Base-by-base conservation (phyloP, 2,113 vertebrate genomes). In the Mesocricetus auratus region DNA sequence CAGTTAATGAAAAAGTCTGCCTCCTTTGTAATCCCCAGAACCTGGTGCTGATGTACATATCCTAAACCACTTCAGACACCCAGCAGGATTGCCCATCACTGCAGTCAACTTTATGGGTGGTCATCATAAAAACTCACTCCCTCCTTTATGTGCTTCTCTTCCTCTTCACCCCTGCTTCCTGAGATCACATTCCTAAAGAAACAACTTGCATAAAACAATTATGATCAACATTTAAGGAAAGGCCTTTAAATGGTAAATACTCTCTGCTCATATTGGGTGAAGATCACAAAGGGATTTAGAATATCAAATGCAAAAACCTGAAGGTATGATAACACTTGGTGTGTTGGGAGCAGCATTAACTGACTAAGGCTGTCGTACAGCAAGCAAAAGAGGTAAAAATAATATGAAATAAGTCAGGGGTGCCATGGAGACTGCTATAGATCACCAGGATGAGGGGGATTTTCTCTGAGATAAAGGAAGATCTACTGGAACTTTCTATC, bases 121-220 rank as follows among this genome's bases (percentile, higher is more conserved):
- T 53, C 47, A 12, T 89, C 74, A 82, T 62, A 69, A 60, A 62
- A 79, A n/a, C 39, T 96, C 5, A 36, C 7, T 73, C 16, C 31
- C 24, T 83, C 29, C 82, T 50, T 75, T 1, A 10, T 64, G 45
- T 7, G 0, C 29, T 56, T 75, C 88, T 68, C 56, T 74, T 89
- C 24, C 64, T 60, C 78, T 85, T 93, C 31, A 69, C 5, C 60
- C 21, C 21, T 94, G 68, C 29, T 90, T 74, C 81, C 64, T 77
- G n/a, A 91, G 73, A 66, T 86, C n/a, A 86, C 78, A 89, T 93
- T 66, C 24, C 66, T 53, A 64, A 86, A 93, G 31, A 89, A 96
- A 71, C 8, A n/a, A 91, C 9, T 53, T 93, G 26, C 5, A 77
- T n/a, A 82, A 89, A 89, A 45, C 60, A 89, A 31, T 50, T 74